These are phyloP conservation scores for Lottia scabra DNA, from an alignment of 2,888 invertebrate genomes.

Conservation along the genomic window DNA sequence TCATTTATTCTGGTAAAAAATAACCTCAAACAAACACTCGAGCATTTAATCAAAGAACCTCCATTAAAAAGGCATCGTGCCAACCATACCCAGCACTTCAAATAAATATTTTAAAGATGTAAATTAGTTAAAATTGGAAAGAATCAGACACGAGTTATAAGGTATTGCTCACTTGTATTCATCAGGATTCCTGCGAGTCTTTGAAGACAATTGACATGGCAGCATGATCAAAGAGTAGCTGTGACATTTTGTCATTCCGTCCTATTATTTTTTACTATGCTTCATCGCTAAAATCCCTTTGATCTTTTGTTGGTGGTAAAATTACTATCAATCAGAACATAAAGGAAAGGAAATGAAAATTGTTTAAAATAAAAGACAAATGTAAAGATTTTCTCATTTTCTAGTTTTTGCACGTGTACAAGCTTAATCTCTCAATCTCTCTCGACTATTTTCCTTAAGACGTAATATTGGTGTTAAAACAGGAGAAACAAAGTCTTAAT, in stretches of 20 bases:
- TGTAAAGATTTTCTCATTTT: no score
- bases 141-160: not conserved
- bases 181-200: not conserved
- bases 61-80: not conserved
- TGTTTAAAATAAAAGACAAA: slow-evolving; percentile 3
- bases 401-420: no score
- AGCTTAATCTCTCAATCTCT: no score
- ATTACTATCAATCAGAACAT: not conserved
- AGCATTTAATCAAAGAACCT: not conserved
- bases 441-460: no score
- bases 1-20: not conserved
- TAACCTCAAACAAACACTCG: not conserved
- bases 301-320: not conserved
- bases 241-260: not conserved
- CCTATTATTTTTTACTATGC: slow-evolving; percentile 4
- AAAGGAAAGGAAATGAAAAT: not conserved
- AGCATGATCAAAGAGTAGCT: not conserved
- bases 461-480: no score
- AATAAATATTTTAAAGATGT: slow-evolving; percentile 4
- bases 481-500: no score
- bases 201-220: slow-evolving; percentile 6
- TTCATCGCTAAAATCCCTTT: not conserved
- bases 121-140: not conserved
- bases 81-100: not conserved
- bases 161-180: slow-evolving; percentile 6